Evolutionary conservation across 2,888 invertebrate species (phyloP), one percentile per base, ranked within the genome.

Genomic region (Drosophila greeni): DNA sequence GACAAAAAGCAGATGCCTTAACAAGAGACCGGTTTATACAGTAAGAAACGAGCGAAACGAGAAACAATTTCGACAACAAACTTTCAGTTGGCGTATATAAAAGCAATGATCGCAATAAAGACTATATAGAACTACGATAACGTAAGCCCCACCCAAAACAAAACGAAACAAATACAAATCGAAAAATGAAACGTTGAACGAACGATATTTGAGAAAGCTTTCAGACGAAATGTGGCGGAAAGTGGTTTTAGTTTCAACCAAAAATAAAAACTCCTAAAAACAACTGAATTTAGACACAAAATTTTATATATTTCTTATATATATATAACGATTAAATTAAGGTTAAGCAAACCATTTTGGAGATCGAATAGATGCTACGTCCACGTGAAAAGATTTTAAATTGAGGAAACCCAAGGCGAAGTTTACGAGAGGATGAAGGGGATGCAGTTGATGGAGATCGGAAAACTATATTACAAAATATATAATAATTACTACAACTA

Each of bases 1-100:
- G 80, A 78, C 82, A 86, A 84, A 86, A 85, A 79, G 85, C 87
- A 87, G 88, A 86, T 87, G 87, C 87, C 86, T 86, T 86, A 86
- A 81, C 75, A 82, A 82, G 73, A 78, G 74, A 82, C 85, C 85
- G 79, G 76, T 75, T 76, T 80, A 65, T 62, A 82, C 78, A 80
- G 72, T 78, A 78, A 82, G 78, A 76, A 73, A 71, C 42, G 59
- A 65, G 33, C 60, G 39, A 70, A 60, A 62, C 55, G 66, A 60
- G 45, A 66, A 53, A 53, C 48, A 76, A 82, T 84, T 74, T 75
- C 73, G 70, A 81, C 47, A 73, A 71, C 77, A 75, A 47, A 74
- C 76, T 70, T 75, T 82, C 66, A 70, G 73, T 74, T 72, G 68
- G 67, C 76, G 66, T 59, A 72, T 36, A 34, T 33, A 40, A 61